Evolutionary conservation across 2,888 invertebrate genomes (phyloP), one percentile per base, ranked within the genome.

Genomic region (Selenia dentaria): DNA sequence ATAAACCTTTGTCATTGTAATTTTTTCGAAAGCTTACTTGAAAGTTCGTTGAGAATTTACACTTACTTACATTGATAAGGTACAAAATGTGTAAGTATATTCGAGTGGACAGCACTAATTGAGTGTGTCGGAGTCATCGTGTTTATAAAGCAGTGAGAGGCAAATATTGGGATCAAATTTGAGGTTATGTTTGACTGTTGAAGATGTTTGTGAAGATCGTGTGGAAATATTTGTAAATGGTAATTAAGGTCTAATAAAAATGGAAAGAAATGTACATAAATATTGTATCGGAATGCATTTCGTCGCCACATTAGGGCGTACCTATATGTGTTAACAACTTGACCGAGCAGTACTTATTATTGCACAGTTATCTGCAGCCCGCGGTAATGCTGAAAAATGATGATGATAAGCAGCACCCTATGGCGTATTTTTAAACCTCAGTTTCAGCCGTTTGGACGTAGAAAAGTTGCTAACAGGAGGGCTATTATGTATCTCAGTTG

Each of bases 141-240:
- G 39, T 31, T 34, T 37, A 25, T 25, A 25, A 34, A 37, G 10
- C 26, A 20, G 27, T 13, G 39, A 43, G 47, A 16, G 27, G 24
- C 46, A 50, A 58, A 56, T 54, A 47, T 57, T 50, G 33, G 25
- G 18, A 48, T 41, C 37, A 32, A 43, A 51, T 35, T 44, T 51
- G 50, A 51, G 48, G 51, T 47, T 53, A 50, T 44, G 53, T 55
- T 53, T 55, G 52, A 34, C 34, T 34, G 37, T 51, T 42, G 47
- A 44, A 37, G 36, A 43, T 54, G 48, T 52, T 52, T 51, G 52
- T 39, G 33, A 36, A 47, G 41, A 39, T 39, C 12, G n/a, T 35
- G 51, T 45, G 26, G 22, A 39, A 38, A 46, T 56, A 35, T 54
- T 51, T 46, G 25, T 9, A 50, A 48, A 33, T 27, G 27, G 31